Percentiles rank a stretch among this genome's conserved stretches.
Conservation (phyloP, 2,113 vertebrate genomes). For the Prochilodus magdalenae region DNA sequence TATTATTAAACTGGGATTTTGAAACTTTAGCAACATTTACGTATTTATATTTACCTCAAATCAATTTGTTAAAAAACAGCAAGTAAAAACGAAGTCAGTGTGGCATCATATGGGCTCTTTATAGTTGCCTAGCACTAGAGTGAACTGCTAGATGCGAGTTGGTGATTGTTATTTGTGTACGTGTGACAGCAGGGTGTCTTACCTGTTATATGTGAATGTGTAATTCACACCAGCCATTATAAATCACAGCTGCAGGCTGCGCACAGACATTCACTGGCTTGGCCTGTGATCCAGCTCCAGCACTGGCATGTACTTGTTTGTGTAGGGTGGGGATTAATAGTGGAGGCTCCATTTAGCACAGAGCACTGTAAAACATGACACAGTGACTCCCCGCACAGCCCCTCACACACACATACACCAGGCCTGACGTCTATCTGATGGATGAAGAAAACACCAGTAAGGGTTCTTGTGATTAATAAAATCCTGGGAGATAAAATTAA, state of each 20-base stretch:
- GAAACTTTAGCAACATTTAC: too few relatives aligned
- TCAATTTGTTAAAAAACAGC: too few relatives aligned
- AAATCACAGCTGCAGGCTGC: constrained; percentile 71
- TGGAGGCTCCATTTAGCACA: constrained; percentile 71
- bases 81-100: too few relatives aligned
- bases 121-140: not conserved
- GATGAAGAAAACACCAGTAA: constrained; percentile 32
- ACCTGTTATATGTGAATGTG: constrained; percentile 68
- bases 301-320: constrained; percentile 44
- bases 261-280: constrained; percentile 75
- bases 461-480: constrained; percentile 30
- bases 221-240: constrained; percentile 71
- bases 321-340: constrained; percentile 74
- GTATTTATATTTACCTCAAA: too few relatives aligned
- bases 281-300: constrained; percentile 55
- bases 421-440: constrained; percentile 6
- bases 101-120: too few relatives aligned
- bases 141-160: not conserved
- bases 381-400: constrained; percentile 45
- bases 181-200: constrained; percentile 64
- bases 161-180: constrained; percentile 19
- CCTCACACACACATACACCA: constrained; percentile 29
- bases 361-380: constrained; percentile 60
- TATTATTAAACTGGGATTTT: too few relatives aligned
- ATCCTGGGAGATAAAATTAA: constrained; percentile 4